Conservation (phyloP, 35 echinoderm and acorn worm genomes). For the Lytechinus pictus region DNA sequence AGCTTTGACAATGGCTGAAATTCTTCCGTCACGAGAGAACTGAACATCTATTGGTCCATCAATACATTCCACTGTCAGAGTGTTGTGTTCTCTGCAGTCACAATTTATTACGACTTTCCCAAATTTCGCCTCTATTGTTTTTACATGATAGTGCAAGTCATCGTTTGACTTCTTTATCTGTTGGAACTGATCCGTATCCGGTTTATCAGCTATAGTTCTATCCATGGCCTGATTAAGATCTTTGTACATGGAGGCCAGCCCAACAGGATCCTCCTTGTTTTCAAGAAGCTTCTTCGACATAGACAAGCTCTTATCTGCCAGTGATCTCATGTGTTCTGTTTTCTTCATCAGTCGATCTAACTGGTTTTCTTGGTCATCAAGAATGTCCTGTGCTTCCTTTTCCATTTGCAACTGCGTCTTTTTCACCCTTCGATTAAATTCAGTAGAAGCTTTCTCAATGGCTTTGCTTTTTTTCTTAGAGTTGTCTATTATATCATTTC, state of each 20-base stretch:
- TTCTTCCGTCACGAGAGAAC: constrained; percentile 8
- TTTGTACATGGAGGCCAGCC: constrained; percentile 23
- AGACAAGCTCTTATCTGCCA: constrained; percentile 11
- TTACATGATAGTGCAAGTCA: background rate
- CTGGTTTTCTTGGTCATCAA: background rate
- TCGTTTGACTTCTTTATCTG: background rate
- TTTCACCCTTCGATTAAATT: background rate
- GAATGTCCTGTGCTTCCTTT: background rate
- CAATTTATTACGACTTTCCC: background rate
- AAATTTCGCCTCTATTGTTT: background rate
- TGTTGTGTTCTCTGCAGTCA: background rate
- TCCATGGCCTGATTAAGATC: constrained; percentile 28
- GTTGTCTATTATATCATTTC: background rate
- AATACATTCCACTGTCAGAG: background rate
- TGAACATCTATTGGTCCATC: constrained; percentile 5
- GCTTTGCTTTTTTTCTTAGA: background rate
- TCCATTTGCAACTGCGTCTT: background rate
- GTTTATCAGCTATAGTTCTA: constrained; percentile 4
- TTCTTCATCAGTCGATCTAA: background rate
- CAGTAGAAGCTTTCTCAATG: background rate
- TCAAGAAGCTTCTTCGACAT: background rate
- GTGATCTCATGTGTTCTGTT: background rate
- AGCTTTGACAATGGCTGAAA: background rate
- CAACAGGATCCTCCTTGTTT: constrained; percentile 20
- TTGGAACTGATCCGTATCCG: background rate